A percentile compares a stretch with the other conserved stretches of the same genome.
These are phyloP conservation scores for Iguana delicatissima DNA, from an alignment of 2,797 vertebrate species.

Conservation along the genomic window DNA sequence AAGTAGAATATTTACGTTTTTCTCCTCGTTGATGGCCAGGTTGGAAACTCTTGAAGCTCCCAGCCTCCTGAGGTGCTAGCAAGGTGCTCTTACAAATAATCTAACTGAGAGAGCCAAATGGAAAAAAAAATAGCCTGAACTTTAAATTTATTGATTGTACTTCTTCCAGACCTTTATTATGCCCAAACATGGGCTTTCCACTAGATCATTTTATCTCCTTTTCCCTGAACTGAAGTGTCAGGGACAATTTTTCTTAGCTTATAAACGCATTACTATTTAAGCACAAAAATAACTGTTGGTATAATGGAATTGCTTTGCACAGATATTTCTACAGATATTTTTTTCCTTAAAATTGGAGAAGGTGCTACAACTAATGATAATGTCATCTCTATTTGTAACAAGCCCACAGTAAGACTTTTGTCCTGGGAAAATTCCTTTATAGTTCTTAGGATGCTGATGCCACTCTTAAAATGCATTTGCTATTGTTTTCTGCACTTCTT, in stretches of 20 bases:
- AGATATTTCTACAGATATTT: not conserved
- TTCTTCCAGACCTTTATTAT: slow-evolving; percentile 60
- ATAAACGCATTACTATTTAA: slow-evolving; percentile 66
- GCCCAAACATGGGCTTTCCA: slow-evolving; percentile 49
- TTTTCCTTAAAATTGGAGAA: not conserved
- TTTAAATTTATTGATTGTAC: slow-evolving; percentile 60
- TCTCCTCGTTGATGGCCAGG: not conserved
- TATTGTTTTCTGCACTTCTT: too few relatives aligned
- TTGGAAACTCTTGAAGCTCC: not conserved
- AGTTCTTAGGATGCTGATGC: not conserved
- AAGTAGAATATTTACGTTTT: not conserved
- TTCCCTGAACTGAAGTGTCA: slow-evolving; percentile 54
- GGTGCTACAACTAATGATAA: not conserved
- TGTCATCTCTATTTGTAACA: not conserved
- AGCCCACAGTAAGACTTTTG: too few relatives aligned
- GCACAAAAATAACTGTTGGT: slow-evolving; percentile 47
- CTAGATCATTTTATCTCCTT: slow-evolving; percentile 55
- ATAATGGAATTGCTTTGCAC: slow-evolving; percentile 27
- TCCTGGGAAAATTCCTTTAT: not conserved
- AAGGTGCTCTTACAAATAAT: slow-evolving; percentile 36
- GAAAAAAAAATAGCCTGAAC: slow-evolving; percentile 63
- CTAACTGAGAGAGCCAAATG: slow-evolving; percentile 19
- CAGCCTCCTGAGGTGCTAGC: not conserved
- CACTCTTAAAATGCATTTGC: not conserved
- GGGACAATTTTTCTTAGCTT: slow-evolving; percentile 41